phyloP scores from a whole-genome alignment of 2,113 vertebrate species.

The Ceuthmochares aereus region DNA sequence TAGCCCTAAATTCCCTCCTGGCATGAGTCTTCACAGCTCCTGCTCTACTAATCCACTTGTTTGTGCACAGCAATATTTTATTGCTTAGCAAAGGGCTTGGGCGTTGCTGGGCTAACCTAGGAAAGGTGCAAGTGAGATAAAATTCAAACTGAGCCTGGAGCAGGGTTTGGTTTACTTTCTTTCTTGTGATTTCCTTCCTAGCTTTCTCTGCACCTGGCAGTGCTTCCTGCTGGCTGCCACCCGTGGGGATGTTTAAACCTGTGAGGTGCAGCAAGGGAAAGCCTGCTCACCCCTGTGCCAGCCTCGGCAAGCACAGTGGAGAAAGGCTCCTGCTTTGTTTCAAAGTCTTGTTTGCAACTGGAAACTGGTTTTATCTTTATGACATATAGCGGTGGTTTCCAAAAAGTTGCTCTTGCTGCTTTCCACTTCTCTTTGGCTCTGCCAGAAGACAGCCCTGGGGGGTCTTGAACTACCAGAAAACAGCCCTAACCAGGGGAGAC shows the following conservation, averaged over 20 bases:
- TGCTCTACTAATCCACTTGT: neutral
- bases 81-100: neutral
- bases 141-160: neutral
- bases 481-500: neutral
- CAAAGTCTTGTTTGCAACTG: neutral
- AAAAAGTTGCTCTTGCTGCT: neutral
- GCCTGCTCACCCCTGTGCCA: neutral
- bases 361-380: neutral
- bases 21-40: neutral
- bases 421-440: neutral
- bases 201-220: neutral
- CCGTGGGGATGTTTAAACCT: neutral
- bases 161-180: neutral
- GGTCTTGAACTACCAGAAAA: neutral
- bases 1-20: neutral
- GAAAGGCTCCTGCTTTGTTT: neutral
- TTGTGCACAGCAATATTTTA: fast-evolving
- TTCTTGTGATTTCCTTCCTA: constrained; percentile 20
- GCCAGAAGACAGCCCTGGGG: neutral
- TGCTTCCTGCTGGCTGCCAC: neutral
- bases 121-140: neutral
- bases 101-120: fast-evolving
- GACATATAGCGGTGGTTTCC: neutral
- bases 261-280: neutral
- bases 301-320: fast-evolving